Base-by-base conservation (phyloP, 2,113 vertebrate species). In the Anolis sagrei region DNA sequence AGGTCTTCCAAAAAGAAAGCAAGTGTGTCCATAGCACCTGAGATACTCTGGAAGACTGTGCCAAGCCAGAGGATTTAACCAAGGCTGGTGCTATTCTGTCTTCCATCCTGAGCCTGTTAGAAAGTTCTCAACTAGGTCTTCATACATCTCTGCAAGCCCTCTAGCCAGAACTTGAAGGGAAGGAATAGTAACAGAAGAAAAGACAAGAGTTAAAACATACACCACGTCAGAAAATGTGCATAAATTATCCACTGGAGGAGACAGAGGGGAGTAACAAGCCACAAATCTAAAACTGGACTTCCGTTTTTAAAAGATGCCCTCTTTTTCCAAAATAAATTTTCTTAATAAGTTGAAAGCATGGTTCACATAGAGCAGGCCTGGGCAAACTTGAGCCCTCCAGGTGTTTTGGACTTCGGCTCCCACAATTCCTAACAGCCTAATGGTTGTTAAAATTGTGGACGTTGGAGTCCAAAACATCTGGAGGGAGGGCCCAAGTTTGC, bases 141-240 rank as follows among this genome's bases (percentile, higher is more conserved):
- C 80, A 49, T 85, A 61, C 76, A 64, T 34, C 91, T 88, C 84
- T 77, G 80, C 90, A 69, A 91, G 88, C 51, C 82, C 78, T 32
- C 83, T 14, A 61, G 81, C 73, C 83, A 86, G 79, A 92, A 89
- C 39, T 81, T 72, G 85, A 61, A 92, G 82, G 77, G 88, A 93
- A 92, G 66, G 81, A 89, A 84, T 29, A 81, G 39, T 64, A 69
- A 91, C 29, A 92, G 73, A 91, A 91, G 77, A 87, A 73, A 79
- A 89, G 77, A 87, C 14, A 89, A 89, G 81, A 87, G 86, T 87
- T 92, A 93, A 90, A 92, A 91, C 76, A 87, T 10, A 48, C 69
- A 86, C 4, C 88, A 39, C 49, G 80, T 7, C 54, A 75, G 49
- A 85, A 81, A 85, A 81, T 23, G 88, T 81, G 83, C 82, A 84